Evolutionary conservation across 2,113 vertebrate species (phyloP).

Genomic region (Leucopsar rothschildi): DNA sequence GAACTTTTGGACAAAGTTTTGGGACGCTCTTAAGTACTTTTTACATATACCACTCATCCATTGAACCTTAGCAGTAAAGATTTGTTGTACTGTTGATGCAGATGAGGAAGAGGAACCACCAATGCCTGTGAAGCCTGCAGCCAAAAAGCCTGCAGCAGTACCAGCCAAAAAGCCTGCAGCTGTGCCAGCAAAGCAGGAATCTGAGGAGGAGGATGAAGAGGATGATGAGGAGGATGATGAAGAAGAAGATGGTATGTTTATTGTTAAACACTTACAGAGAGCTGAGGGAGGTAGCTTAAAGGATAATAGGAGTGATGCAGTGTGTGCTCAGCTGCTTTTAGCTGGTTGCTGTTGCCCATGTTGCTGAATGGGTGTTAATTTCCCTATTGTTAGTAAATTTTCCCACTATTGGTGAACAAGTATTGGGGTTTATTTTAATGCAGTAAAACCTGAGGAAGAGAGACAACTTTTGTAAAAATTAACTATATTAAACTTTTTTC

Average conservation of each 20-base stretch:
- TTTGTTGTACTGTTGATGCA: not conserved
- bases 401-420: accelerated
- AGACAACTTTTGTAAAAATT: not conserved
- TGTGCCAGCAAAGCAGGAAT: conserved; percentile 68
- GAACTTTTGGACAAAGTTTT: not conserved
- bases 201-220: conserved; percentile 69
- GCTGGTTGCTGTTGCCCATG: not conserved
- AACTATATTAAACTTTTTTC: not conserved
- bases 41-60: no score
- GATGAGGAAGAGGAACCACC: conserved; percentile 67
- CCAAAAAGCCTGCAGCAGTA: conserved; percentile 39
- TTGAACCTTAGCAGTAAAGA: not conserved
- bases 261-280: accelerated
- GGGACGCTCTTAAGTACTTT: not conserved
- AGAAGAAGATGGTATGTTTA: conserved; percentile 67
- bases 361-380: not conserved
- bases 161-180: conserved; percentile 64
- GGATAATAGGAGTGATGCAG: not conserved
- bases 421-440: not conserved
- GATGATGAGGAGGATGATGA: not conserved
- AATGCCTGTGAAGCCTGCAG: conserved; percentile 43
- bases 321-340: not conserved
- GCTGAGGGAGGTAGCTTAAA: not conserved
- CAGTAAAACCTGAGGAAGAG: not conserved
- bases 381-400: not conserved